Conservation (phyloP, 2,797 vertebrate genomes). For the Trachops cirrhosus region DNA sequence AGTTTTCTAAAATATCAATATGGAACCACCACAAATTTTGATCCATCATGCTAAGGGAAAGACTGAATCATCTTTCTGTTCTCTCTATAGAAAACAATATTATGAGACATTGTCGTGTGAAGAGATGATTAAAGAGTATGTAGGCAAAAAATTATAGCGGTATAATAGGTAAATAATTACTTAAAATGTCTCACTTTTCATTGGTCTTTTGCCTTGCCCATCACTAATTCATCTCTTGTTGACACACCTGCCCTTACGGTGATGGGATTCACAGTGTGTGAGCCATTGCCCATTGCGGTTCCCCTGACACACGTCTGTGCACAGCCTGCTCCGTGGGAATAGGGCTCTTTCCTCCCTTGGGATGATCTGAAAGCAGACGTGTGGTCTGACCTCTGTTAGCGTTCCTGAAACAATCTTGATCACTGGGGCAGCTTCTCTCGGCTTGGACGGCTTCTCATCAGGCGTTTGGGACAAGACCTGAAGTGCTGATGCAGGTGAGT, state of each 20-base stretch:
- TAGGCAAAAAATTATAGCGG: background rate
- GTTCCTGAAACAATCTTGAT: background rate
- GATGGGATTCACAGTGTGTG: background rate
- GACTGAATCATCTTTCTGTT: background rate
- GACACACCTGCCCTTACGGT: background rate
- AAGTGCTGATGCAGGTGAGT: background rate
- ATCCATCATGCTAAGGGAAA: background rate
- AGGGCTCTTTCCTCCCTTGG: background rate
- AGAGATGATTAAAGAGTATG: background rate
- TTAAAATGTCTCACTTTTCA: background rate
- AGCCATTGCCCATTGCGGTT: background rate
- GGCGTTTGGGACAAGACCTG: background rate
- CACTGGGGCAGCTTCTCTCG: background rate
- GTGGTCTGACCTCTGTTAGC: background rate
- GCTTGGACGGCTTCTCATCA: background rate
- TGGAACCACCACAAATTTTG: background rate
- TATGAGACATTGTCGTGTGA: background rate
- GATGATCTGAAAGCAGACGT: background rate
- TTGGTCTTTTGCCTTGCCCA: background rate
- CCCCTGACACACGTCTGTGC: background rate
- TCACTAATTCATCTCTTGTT: background rate
- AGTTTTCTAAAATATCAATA: background rate
- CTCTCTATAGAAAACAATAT: background rate
- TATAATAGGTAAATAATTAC: background rate
- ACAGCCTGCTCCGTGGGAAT: background rate